These are phyloP conservation scores for Slavum lentiscoides DNA, from an alignment of 2,888 invertebrate genomes.

Conservation along the genomic window DNA sequence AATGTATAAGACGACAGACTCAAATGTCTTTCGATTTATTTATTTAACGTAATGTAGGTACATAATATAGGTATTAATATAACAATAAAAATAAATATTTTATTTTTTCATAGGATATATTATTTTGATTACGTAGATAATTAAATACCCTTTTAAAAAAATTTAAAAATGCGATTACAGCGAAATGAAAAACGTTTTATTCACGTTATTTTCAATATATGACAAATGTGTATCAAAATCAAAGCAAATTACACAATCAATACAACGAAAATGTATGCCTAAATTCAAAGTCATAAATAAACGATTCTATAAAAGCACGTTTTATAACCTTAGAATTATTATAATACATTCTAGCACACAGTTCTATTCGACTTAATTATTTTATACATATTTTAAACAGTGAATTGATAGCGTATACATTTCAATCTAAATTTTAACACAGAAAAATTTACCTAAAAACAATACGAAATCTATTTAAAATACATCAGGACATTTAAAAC, in stretches of 20 bases:
- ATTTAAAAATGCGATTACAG: background rate
- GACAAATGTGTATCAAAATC: conserved; percentile 22
- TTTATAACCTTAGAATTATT: conserved; percentile 2
- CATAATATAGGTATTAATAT: too few species aligned
- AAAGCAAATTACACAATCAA: conserved; percentile 41
- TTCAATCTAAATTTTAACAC: conserved; percentile 19
- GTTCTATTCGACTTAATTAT: background rate
- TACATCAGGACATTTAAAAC: conserved; percentile 15
- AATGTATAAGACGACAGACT: too few species aligned
- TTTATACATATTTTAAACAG: background rate
- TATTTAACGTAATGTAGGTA: too few species aligned
- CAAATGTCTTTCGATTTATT: too few species aligned
- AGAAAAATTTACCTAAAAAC: conserved; percentile 10
- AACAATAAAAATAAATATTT: too few species aligned
- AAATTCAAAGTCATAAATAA: conserved; percentile 7
- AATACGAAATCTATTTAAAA: background rate
- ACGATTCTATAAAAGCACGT: conserved; percentile 26
- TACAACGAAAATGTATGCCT: conserved; percentile 17
- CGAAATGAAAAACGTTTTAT: conserved; percentile 34
- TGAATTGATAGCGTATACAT: background rate
- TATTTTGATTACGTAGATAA: too few species aligned
- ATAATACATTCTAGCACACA: conserved; percentile 17
- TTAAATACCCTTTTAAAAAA: background rate
- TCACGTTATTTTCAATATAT: conserved; percentile 31
- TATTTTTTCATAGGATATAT: too few species aligned